Base-by-base conservation (phyloP, 2,888 invertebrate genomes). In the Apodemia hepburni region DNA sequence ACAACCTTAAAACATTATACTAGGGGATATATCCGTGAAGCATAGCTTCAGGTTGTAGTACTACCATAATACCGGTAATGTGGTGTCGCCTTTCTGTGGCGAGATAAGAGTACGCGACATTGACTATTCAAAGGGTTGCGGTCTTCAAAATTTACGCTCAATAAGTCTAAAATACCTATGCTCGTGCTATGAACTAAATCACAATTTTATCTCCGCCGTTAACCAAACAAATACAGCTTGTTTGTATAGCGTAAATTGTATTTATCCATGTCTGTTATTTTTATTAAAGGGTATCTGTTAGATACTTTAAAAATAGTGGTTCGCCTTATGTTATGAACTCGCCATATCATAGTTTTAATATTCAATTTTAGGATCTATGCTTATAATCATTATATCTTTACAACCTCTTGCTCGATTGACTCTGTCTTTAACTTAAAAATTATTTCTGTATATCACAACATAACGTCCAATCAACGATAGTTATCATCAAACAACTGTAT, bases 51-150 rank as follows among this genome's bases (percentile, higher is more conserved):
- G 69, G 73, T 71, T 74, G 71, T 72, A 76, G 76, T 79, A 80
- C 80, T 79, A 79, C 79, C 79, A 80, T 89, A 88, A 90, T 88
- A 82, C 88, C 89, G 87, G 90, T 91, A 91, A 90, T 91, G 89
- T 87, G 87, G 87, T 90, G 90, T 89, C 90, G 87, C 86, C 82
- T 89, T 87, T 90, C 90, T 88, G 89, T 80, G 89, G 88, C 81
- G 82, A 90, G 91, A 91, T 91, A 91, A 91, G 89, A 88, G 88
- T 85, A 85, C 85, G 87, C 90, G 90, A 89, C 89, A 90, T 90
- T 89, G 90, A 89, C 89, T 91, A 90, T 91, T 90, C 90, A 91
- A 91, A 91, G 90, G 89, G 90, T 84, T 89, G 90, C 78, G 89
- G 90, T 89, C 87, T 81, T 87, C 87, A 87, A 89, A 90, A 91